Conservation (phyloP, 2,888 invertebrate genomes). For the Cryptus viduatorius region DNA sequence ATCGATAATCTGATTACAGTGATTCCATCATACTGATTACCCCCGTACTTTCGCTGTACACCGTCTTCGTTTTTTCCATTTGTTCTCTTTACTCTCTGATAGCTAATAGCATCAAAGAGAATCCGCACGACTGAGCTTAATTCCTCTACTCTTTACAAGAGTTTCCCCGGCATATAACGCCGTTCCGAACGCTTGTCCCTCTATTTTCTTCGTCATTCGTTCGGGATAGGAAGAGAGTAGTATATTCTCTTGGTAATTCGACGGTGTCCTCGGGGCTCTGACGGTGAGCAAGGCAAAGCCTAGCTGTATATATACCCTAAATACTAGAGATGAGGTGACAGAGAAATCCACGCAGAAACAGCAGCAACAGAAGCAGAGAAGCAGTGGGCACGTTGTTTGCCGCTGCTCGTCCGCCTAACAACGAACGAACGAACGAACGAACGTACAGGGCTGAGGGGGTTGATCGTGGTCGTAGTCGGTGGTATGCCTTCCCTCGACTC, state of each 20-base stretch:
- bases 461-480: conserved; percentile 51
- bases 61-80: not conserved
- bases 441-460: not conserved
- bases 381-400: conserved; percentile 62
- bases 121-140: conserved; percentile 44
- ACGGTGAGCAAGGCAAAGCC: conserved; percentile 11
- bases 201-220: conserved; percentile 11
- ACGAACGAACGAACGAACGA: conserved; percentile 55
- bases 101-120: conserved; percentile 37
- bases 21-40: conserved; percentile 53
- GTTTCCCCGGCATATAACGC: conserved; percentile 4
- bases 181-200: not conserved
- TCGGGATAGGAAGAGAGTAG: not conserved
- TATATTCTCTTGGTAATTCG: conserved; percentile 29
- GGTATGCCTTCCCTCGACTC: conserved; percentile 23
- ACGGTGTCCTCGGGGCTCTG: conserved; percentile 17
- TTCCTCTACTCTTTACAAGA: conserved; percentile 16
- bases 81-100: conserved; percentile 22
- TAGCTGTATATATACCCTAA: conserved; percentile 3
- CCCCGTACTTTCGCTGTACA: not conserved
- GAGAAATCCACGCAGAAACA: conserved; percentile 25
- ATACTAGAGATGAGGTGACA: conserved; percentile 22
- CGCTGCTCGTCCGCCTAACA: conserved; percentile 63
- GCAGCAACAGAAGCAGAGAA: conserved; percentile 50
- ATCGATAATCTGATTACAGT: conserved; percentile 62